Percentiles rank a stretch among this genome's conserved stretches.
Conservation (phyloP, 2,113 vertebrate species). For the Egretta garzetta region DNA sequence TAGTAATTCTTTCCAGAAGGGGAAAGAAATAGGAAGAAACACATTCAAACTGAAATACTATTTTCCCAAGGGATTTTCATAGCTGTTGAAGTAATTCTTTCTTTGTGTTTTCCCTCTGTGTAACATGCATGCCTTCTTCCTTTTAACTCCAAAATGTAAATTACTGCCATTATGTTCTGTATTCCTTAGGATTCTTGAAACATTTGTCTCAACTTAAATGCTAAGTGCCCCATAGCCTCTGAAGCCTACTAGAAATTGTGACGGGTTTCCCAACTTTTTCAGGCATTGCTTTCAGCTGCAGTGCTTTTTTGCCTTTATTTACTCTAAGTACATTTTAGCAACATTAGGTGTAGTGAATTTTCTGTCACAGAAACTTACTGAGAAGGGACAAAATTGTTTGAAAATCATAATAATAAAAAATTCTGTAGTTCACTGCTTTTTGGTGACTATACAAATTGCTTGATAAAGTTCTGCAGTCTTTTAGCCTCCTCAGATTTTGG, state of each 20-base stretch:
- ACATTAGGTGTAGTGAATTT: not conserved
- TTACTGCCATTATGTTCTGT: constrained; percentile 43
- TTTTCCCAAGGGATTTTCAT: constrained; percentile 51
- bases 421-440: not conserved
- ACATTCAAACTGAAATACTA: constrained; percentile 33
- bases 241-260: not conserved
- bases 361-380: not conserved
- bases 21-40: constrained; percentile 52
- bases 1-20: constrained; percentile 62
- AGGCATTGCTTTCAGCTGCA: not conserved
- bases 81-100: constrained; percentile 67
- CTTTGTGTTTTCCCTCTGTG: constrained; percentile 60
- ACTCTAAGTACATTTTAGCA: not conserved
- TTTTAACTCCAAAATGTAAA: constrained; percentile 56
- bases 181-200: constrained; percentile 32
- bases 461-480: not conserved
- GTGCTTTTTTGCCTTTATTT: not conserved
- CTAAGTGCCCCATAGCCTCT: not conserved
- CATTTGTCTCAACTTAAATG: constrained; percentile 36
- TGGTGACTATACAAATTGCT: not conserved
- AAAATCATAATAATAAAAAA: not conserved
- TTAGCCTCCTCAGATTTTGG: not conserved
- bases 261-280: not conserved
- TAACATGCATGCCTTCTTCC: constrained; percentile 30
- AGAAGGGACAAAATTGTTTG: not conserved